Evolutionary conservation across 2,113 vertebrate species (phyloP), one percentile per base, ranked within the genome.

Genomic region (Arothron firmamentum): DNA sequence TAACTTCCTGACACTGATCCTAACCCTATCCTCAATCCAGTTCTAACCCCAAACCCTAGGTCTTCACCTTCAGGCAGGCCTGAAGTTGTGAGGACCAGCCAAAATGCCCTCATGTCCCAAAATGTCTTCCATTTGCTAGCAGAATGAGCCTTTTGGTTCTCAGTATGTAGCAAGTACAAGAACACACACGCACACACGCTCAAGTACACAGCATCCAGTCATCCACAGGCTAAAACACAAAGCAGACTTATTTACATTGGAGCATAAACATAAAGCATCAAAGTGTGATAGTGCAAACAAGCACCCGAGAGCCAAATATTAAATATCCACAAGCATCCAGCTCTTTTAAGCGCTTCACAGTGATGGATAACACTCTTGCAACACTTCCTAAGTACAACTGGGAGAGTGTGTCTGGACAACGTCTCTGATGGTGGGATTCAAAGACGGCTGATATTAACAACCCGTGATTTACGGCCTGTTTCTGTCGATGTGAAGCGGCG

Each of bases 321-420:
- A 60, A 59, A 55, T 47, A 67, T 16, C 20, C 52, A 18, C 49
- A 43, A 23, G 53, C 25, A 21, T 56, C 15, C 54, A 72, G 49
- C 52, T 62, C 51, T 78, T 11, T 41, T 53, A 56, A 56, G 48
- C 56, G 65, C 62, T 68, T 72, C 50, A 62, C 17, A 59, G 60
- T 74, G 70, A 85, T 63, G 56, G 64, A 85, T 74, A 45, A 70
- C 46, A 46, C 17, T 38, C 42, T 78, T 74, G 62, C 57, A 70
- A 63, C 54, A 78, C 66, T 79, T 82, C 65, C 74, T 75, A 42
- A 5, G 46, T 46, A 60, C 46, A 71, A 43, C 56, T 54, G 23
- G 34, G 62, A 42, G n/a, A 74, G 31, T 20, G 59, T 23, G 69
- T 67, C 82, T 83, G 80, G 75, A 83, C 23, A 80, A 60, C 45